Evolutionary conservation across 2,113 vertebrate genomes (phyloP), one percentile per base, ranked within the genome.

Genomic region (Probosciger aterrimus): DNA sequence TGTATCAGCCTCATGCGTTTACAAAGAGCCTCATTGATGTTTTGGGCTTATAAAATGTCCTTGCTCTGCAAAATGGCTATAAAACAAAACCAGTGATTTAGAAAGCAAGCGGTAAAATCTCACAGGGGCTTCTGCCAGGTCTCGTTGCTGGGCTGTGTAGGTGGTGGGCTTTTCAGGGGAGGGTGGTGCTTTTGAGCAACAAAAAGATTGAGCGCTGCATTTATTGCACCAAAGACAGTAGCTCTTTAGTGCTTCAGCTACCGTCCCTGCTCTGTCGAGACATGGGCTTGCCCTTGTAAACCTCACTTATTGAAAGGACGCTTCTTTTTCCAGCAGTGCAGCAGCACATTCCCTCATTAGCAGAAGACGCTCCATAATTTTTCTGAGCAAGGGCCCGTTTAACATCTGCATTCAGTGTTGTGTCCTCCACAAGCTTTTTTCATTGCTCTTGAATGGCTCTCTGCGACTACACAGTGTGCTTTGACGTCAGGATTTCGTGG

Each of bases 1-100:
- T 13, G 6, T 2, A 11, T 47, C 64, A 57, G 28, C 62, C 35
- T 35, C 7, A 1, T 3, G 24, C 8, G 24, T 87, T 28, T 39
- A 41, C 35, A 31, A 5, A 53, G 64, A 7, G 18, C 35, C 22
- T 62, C 2, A 2, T 4, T 11, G 7, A 5, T 7, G 23, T 25
- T 2, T 30, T 33, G n/a, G 52, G 44, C 46, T 77, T 33, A 67
- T 28, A 19, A 10, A 10, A 27, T 17, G 1, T 31, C 19, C 28
- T 39, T 31, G 11, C 39, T 39, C 49, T 1, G 0, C 28, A 1
- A 2, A 1, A 4, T 5, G 18, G 1, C 37, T 35, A 3, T 47
- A 28, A 37, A 37, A 7, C 27, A 7, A 4, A 4, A 14, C 17
- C n/a, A 4, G 3, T 6, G 15, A 20, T 15, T 25, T 35, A 49